phyloP scores from a whole-genome alignment of 2,113 vertebrate genomes.

The Odobenus rosmarus region DNA sequence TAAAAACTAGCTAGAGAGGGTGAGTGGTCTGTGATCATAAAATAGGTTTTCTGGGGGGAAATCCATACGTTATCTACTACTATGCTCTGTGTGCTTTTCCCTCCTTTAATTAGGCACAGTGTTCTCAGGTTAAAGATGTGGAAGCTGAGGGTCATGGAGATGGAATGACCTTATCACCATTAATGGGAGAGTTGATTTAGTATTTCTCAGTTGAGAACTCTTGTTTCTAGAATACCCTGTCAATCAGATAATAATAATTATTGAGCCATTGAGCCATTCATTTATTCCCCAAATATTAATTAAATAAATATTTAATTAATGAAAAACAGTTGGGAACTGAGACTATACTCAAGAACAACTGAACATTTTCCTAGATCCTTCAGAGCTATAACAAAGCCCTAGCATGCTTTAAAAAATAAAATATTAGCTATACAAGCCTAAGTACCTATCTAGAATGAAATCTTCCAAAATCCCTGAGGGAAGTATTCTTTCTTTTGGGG shows the following conservation, averaged over 20 bases:
- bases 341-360: not conserved
- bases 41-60: not conserved
- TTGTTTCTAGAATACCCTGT: not conserved
- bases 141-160: not conserved
- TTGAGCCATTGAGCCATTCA: not conserved
- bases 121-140: not conserved
- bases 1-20: not conserved
- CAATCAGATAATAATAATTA: not conserved
- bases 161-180: not conserved
- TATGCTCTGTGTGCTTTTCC: not conserved
- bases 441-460: not conserved
- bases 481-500: not conserved
- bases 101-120: not conserved
- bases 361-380: not conserved
- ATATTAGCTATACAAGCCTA: not conserved
- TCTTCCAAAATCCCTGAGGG: not conserved
- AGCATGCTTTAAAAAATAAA: not conserved
- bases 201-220: not conserved
- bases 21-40: not conserved
- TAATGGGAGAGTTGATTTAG: not conserved
- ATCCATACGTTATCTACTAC: not conserved
- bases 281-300: not conserved
- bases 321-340: not conserved
- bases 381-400: not conserved
- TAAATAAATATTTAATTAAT: not conserved